A percentile compares a stretch with the other conserved stretches of the same genome.
phyloP scores from a whole-genome alignment of 2,113 vertebrate species.

The Oryzias curvinotus region DNA sequence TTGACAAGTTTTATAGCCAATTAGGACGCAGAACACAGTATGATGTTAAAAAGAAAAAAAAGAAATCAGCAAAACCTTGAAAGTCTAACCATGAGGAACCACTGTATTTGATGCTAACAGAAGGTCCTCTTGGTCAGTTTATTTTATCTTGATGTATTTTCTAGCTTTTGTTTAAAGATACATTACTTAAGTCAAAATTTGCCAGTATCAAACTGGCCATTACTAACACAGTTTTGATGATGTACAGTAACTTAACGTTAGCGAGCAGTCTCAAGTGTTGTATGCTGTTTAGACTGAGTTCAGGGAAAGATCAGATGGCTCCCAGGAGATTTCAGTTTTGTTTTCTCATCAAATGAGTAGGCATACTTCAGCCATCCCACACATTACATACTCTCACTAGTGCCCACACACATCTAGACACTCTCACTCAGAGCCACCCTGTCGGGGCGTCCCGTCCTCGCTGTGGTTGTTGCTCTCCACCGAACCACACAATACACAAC shows the following conservation, averaged over 20 bases:
- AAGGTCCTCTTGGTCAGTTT: too few species aligned
- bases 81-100: too few species aligned
- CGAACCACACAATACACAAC: conserved; percentile 74
- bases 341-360: conserved; percentile 65
- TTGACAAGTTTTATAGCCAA: too few species aligned
- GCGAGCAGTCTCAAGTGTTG: conserved; percentile 24
- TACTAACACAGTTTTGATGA: too few species aligned
- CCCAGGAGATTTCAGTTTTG: conserved; percentile 65
- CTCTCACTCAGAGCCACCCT: conserved; percentile 48
- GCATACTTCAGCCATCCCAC: conserved; percentile 57
- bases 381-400: conserved; percentile 29
- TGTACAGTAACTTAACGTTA: not conserved
- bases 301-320: conserved; percentile 46
- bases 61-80: too few species aligned
- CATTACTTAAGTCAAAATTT: too few species aligned
- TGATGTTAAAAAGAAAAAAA: too few species aligned
- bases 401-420: conserved; percentile 15
- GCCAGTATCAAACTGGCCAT: too few species aligned
- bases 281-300: conserved; percentile 46
- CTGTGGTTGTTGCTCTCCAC: conserved; percentile 60
- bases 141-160: too few species aligned
- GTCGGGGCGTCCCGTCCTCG: conserved; percentile 54
- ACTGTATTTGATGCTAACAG: too few species aligned
- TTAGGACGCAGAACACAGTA: too few species aligned
- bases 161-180: too few species aligned